Evolutionary conservation across 2,888 invertebrate species (phyloP).

Genomic region (Philonicus albiceps): DNA sequence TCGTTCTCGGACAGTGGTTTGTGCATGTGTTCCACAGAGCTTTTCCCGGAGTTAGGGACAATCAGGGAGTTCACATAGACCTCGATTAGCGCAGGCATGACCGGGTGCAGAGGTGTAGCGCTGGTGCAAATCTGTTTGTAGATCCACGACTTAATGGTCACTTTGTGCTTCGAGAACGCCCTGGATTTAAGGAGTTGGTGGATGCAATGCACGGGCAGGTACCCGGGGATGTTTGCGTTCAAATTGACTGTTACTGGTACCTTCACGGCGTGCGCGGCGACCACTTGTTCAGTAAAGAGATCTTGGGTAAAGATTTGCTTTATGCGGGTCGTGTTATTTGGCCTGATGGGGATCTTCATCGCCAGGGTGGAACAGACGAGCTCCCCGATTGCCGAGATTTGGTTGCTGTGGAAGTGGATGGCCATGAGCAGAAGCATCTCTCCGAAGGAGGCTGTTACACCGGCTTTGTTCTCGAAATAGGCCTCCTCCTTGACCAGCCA

Average conservation of each 20-base stretch:
- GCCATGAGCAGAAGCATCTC: conserved; percentile 96
- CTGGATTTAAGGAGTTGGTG: conserved; percentile 93
- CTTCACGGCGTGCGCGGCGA: conserved; percentile 93
- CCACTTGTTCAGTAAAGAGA: conserved; percentile 96
- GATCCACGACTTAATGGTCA: conserved; percentile 96
- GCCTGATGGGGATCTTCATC: conserved; percentile 88
- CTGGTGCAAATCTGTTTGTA: conserved; percentile 91
- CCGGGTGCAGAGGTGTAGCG: conserved; percentile 90
- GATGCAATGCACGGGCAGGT: conserved; percentile 95
- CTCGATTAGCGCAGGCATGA: conserved; percentile 90
- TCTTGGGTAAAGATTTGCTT: conserved; percentile 96
- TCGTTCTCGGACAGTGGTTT: conserved; percentile 91
- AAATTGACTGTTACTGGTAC: conserved; percentile 92
- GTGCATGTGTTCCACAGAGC: conserved; percentile 79
- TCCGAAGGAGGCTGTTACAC: conserved; percentile 88
- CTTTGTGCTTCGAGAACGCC: conserved; percentile 94
- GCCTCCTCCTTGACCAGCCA: conserved; percentile 92
- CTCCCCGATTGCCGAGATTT: conserved; percentile 91
- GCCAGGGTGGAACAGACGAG: conserved; percentile 92
- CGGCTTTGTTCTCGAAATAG: conserved; percentile 85
- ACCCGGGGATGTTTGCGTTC: conserved; percentile 88
- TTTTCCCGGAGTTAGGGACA: conserved; percentile 67
- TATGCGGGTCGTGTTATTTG: conserved; percentile 86
- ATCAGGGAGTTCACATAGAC: conserved; percentile 94
- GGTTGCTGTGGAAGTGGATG: conserved; percentile 96